Evolutionary conservation across 2,888 invertebrate species (phyloP), one percentile per base, ranked within the genome.

Genomic region (Apamea crenata): DNA sequence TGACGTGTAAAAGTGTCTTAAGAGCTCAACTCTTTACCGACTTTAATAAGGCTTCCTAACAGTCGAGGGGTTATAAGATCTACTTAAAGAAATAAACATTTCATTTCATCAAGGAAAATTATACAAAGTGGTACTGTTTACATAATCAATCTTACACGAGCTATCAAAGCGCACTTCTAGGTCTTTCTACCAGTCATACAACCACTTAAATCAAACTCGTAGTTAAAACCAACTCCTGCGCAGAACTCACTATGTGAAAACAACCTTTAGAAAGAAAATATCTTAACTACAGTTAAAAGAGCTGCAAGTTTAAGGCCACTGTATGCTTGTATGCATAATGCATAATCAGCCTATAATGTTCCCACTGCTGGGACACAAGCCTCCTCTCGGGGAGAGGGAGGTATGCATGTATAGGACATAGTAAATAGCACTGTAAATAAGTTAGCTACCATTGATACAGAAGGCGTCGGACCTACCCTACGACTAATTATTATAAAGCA

Each of bases 401-500:
- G 25, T n/a, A n/a, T 25, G 25, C 10, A 56, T 25, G 44, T 32
- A 72, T 29, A 67, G 4, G 61, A 14, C 14, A 82, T 18, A 47
- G 44, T 82, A 71, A 68, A 68, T 76, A 71, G 47, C 1, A 50
- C 75, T 66, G 71, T 5, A 68, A 16, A 36, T 68, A 70, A n/a
- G 25, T 82, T 53, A 86, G 86, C 82, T 87, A 80, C 81, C 61
- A 77, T 61, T 56, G 67, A 50, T 61, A 44, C 63, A 66, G 61
- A 56, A 85, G 86, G 81, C 86, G 82, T 75, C 59, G 85, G 85
- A 87, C 89, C 89, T 81, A 84, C 44, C 63, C 88, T 91, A 88
- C 81, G 80, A 21, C 67, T 82, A 88, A 63, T 82, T 88, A 65
- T 74, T 91, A 93, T 95, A 96, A 95, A 96, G 95, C 96, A 95